phyloP scores from a whole-genome alignment of 2,113 vertebrate genomes.

The Heloderma charlesbogerti region DNA sequence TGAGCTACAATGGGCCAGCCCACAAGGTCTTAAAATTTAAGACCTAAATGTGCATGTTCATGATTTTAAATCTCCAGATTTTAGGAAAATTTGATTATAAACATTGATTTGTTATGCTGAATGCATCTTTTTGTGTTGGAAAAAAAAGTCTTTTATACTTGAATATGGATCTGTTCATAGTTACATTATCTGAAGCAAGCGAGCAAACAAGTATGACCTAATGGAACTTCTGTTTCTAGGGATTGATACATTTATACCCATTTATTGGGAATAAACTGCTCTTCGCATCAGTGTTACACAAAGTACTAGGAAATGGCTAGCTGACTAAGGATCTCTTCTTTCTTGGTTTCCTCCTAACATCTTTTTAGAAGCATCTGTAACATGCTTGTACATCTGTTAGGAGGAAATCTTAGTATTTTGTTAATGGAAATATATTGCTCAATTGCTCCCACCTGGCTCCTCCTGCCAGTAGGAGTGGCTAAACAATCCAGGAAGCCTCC shows the following conservation, averaged over 20 bases:
- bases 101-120: neutral
- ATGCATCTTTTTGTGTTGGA: neutral
- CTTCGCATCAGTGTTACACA: neutral
- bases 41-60: neutral
- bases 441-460: neutral
- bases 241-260: neutral
- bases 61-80: neutral
- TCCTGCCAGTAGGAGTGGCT: too few species aligned
- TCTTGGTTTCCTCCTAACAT: too few species aligned
- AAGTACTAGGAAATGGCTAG: neutral
- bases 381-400: neutral
- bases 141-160: neutral
- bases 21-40: neutral
- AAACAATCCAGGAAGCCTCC: neutral
- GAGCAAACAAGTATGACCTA: neutral
- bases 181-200: neutral
- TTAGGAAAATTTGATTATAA: neutral
- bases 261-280: neutral
- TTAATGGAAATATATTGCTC: neutral
- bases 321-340: neutral
- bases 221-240: neutral
- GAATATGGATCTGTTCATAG: neutral
- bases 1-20: neutral
- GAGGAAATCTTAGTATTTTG: neutral
- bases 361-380: too few species aligned